Base-by-base conservation (phyloP, 1,140 invertebrate species). In the Bombus polaris region DNA sequence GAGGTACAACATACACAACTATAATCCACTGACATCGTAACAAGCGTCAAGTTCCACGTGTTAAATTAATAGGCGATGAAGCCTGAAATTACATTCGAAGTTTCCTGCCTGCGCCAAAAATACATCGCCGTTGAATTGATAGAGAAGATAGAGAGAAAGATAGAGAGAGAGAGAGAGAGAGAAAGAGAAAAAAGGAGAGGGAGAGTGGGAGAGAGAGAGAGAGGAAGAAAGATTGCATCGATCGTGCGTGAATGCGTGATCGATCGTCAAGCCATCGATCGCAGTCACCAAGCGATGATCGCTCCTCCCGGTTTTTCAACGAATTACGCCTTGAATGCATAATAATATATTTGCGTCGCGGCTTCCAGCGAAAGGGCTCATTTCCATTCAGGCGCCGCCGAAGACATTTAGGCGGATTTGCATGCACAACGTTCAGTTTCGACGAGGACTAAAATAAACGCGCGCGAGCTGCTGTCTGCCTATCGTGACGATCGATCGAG, bases 391-490 rank as follows among this genome's bases (percentile, higher is more conserved):
- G 73, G 47, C 76, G 76, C 72, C 74, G 85, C 91, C 47, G 88
- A 89, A 88, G 88, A 93, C 92, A 93, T 94, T 94, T 92, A 93
- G 93, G 89, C 87, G 90, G 88, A 94, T 94, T 94, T 94, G 93
- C 94, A 94, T 94, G 92, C 94, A 92, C 76, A 90, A 91, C 92
- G 90, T 88, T 87, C 77, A 57, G 87, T 81, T 84, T 87, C 89
- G 77, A 86, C 86, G 86, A 80, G 79, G 89, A 81, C 89, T 88
- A 73, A 90, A 90, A 90, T 88, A 90, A 90, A 90, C 86, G 65
- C 57, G 57, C 44, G 72, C 75, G 74, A 35, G 37, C 37, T 9
- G 77, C 77, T 85, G 75, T 53, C 76, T 81, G 71, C 37, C 78
- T 74, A 88, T 78, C 82, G 65, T 42, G n/a, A 22, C 68, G 44